A percentile compares a stretch with the other conserved stretches of the same genome.
These are phyloP conservation scores for Heterotis niloticus DNA, from an alignment of 2,113 vertebrate species.

Conservation along the genomic window DNA sequence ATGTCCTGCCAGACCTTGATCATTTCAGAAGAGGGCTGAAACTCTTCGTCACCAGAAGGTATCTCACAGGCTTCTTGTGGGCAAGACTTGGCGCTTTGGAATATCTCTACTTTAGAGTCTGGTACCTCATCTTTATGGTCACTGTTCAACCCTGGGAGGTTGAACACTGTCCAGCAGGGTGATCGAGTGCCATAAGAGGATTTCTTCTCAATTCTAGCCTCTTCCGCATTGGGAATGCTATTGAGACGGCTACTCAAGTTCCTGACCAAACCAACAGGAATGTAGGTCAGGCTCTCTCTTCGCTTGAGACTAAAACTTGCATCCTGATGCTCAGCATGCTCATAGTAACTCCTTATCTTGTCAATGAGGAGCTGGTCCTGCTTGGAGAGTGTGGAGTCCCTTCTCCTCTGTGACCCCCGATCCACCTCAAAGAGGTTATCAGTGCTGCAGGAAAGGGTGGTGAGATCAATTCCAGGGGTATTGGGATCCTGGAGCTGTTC, in stretches of 20 bases:
- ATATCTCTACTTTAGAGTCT: neutral
- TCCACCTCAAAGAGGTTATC: constrained; percentile 47
- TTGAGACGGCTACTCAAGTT: constrained; percentile 79
- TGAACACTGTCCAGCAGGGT: constrained; percentile 69
- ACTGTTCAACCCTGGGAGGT: constrained; percentile 60
- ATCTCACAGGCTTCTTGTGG: constrained; percentile 27
- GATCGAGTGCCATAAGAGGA: constrained; percentile 48
- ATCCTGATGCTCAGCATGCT: constrained; percentile 77
- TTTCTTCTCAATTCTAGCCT: constrained; percentile 29
- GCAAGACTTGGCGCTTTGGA: constrained; percentile 17
- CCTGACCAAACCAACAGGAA: constrained; percentile 86
- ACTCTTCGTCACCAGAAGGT: constrained; percentile 61
- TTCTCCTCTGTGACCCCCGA: constrained; percentile 49
- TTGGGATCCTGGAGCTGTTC: neutral
- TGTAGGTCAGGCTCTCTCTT: constrained; percentile 89
- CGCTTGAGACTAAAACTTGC: constrained; percentile 77
- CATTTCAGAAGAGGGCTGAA: constrained; percentile 67
- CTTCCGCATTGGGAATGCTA: constrained; percentile 59
- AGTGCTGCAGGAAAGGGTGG: constrained; percentile 27
- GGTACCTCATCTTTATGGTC: constrained; percentile 5
- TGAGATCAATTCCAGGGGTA: constrained; percentile 18
- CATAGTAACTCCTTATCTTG: constrained; percentile 86
- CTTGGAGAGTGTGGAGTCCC: constrained; percentile 71
- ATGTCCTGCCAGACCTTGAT: constrained; percentile 72
- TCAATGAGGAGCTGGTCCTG: constrained; percentile 80